Conservation (phyloP, 2,797 vertebrate species). For the Rhodeus uyekii region DNA sequence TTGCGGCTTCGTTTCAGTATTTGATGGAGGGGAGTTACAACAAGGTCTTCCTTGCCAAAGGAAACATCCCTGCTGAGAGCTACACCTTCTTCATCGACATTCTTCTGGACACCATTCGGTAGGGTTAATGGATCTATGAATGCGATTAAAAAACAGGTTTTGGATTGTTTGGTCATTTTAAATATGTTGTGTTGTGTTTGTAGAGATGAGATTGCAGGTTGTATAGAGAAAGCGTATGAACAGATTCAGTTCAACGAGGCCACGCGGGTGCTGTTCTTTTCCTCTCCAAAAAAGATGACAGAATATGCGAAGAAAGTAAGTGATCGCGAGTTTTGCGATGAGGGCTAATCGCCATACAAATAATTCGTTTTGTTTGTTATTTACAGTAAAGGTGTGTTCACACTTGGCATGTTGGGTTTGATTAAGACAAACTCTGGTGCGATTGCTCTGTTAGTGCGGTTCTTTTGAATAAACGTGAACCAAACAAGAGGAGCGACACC, state of each 20-base stretch:
- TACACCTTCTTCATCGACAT: constrained; percentile 98
- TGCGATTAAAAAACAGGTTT: not conserved
- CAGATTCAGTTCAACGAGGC: constrained; percentile 92
- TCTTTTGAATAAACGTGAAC: too few species aligned
- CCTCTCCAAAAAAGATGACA: constrained; percentile 90
- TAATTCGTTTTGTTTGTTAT: not conserved
- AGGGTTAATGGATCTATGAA: not conserved
- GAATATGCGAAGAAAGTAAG: constrained; percentile 93
- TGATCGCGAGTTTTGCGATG: not conserved
- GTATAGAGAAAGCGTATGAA: constrained; percentile 94
- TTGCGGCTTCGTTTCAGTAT: constrained; percentile 76
- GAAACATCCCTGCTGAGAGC: constrained; percentile 94
- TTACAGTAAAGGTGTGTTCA: not conserved
- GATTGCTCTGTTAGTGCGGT: not conserved
- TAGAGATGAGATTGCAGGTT: constrained; percentile 93
- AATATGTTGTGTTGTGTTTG: constrained; percentile 38
- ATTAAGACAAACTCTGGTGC: not conserved
- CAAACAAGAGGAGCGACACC: too few species aligned
- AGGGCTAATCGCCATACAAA: not conserved
- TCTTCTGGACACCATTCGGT: constrained; percentile 95
- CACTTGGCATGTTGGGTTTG: not conserved
- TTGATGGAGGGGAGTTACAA: constrained; percentile 98
- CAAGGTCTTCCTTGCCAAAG: constrained; percentile 96
- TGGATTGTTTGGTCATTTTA: not conserved
- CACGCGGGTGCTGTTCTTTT: constrained; percentile 91